Evolutionary conservation across 2,888 invertebrate species (phyloP), one percentile per base, ranked within the genome.

Genomic region (Escarpia spicata): DNA sequence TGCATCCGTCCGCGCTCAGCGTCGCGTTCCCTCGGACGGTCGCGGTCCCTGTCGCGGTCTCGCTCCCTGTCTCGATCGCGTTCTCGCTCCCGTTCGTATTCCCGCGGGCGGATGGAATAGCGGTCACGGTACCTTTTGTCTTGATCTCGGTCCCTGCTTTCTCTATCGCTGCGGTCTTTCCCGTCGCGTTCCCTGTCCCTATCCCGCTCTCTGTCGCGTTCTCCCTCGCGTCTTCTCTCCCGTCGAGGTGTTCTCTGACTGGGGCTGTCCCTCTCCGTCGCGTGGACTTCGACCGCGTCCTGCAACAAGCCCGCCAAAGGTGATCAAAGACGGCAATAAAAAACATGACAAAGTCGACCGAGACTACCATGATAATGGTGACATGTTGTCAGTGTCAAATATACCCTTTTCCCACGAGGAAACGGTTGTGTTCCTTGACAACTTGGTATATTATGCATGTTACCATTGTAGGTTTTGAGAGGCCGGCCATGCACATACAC

Each of bases 271-370:
- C 12, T 52, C 52, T 52, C 75, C 75, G 75, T 75, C 26, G 75
- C 75, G 75, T 75, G 75, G 26, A 75, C 75, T 26, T 75, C 75
- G 75, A 75, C 75, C 75, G 75, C 75, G 75, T 75, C 75, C 75
- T 75, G n/a, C 75, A 75, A 75, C 75, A 75, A 75, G 26, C 6
- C 26, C 75, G n/a, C 4, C 75, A 6, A 75, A 19, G 26, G 3
- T 19, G 6, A 19, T 26, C 19, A 26, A 26, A 75, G 26, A 26
- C 26, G 19, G 19, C 52, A 52, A 9, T 15, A 26, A 75, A 3
- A 19, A 75, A 15, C 19, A 75, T 19, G 75, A 75, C 75, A 75
- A 75, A 15, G 26, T 26, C 26, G 26, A 75, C 75, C 6, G 26
- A 26, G 8, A 75, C 75, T 19, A 75, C 19, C 15, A 75, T 26